Conservation (phyloP, 1,140 invertebrate genomes). For the Cecropterus lyciades region DNA sequence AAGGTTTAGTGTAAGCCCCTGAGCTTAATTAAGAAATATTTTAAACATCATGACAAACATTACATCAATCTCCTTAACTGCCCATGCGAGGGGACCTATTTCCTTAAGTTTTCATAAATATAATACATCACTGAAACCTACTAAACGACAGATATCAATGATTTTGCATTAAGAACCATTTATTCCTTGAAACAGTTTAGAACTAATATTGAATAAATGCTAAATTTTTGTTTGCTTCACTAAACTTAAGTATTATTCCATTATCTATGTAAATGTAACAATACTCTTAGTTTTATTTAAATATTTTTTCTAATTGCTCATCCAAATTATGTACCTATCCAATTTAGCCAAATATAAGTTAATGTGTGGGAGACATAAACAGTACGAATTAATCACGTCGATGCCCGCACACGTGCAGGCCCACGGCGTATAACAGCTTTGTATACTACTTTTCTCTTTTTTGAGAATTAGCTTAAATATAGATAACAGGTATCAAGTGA, state of each 20-base stretch:
- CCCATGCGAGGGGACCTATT: background rate
- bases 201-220: slow-evolving; percentile 28
- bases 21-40: background rate
- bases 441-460: slow-evolving; percentile 46
- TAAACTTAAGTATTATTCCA: slow-evolving; percentile 80
- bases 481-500: slow-evolving; percentile 78
- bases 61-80: background rate
- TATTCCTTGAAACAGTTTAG: slow-evolving; percentile 19
- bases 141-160: background rate
- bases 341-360: slow-evolving; percentile 65
- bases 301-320: slow-evolving; percentile 77
- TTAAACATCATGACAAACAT: background rate
- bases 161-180: background rate
- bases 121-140: background rate
- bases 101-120: slow-evolving; percentile 2
- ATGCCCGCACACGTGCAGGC: slow-evolving; percentile 27
- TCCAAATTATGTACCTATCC: slow-evolving; percentile 71
- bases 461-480: slow-evolving; percentile 62
- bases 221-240: slow-evolving; percentile 61
- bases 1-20: slow-evolving; percentile 4
- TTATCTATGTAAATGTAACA: slow-evolving; percentile 74
- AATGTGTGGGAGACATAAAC: slow-evolving; percentile 27
- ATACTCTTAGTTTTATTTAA: slow-evolving; percentile 63
- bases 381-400: background rate
- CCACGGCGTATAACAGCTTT: slow-evolving; percentile 53